Conservation (phyloP, 2,797 vertebrate genomes). For the Lithobates pipiens region DNA sequence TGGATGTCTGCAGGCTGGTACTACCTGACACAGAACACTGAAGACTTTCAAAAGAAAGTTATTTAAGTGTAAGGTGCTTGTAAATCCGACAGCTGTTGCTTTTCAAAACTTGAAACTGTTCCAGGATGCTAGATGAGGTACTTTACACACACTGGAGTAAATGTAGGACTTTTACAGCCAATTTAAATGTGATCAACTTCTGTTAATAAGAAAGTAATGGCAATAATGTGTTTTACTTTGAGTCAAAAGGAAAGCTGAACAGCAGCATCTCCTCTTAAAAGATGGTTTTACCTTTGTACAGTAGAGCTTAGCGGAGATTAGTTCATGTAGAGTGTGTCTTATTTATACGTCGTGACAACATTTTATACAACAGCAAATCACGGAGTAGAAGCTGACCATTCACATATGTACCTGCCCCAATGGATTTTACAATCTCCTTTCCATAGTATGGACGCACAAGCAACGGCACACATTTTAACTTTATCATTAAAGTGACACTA, state of each 20-base stretch:
- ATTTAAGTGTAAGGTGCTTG: constrained; percentile 81
- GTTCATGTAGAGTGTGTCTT: not conserved
- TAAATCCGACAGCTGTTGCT: constrained; percentile 82
- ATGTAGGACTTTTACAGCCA: constrained; percentile 92
- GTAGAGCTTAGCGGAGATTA: not conserved
- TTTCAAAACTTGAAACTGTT: constrained; percentile 83
- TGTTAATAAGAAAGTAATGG: constrained; percentile 88
- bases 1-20: constrained; percentile 82
- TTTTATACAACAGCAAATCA: not conserved
- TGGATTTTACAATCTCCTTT: not conserved
- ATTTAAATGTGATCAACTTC: constrained; percentile 96
- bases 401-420: not conserved
- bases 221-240: constrained; percentile 81
- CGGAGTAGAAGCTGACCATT: not conserved
- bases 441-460: not conserved
- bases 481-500: not conserved
- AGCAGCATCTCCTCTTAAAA: not conserved
- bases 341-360: not conserved
- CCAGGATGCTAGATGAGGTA: constrained; percentile 82
- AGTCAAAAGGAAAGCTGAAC: constrained; percentile 73
- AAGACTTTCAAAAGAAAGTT: constrained; percentile 80
- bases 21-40: constrained; percentile 88
- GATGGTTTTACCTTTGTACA: not conserved
- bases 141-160: constrained; percentile 89
- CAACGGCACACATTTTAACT: not conserved